These are phyloP conservation scores for Chydorus sphaericus DNA, from an alignment of 2,888 invertebrate species.

Conservation along the genomic window DNA sequence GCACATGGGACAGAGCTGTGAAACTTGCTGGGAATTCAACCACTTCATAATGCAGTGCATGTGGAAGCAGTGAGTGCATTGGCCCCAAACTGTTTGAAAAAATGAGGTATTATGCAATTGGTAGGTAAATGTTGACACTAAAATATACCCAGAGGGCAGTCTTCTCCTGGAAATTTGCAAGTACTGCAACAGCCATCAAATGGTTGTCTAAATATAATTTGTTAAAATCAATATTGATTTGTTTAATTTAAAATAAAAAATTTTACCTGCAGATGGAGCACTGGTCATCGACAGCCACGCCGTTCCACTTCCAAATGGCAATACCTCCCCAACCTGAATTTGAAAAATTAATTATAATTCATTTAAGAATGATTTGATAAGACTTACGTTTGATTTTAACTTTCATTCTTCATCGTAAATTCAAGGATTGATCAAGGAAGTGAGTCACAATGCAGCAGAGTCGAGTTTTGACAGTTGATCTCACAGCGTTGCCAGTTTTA, in stretches of 20 bases:
- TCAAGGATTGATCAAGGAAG: not conserved
- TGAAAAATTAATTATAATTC: too few relatives aligned
- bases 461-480: too few relatives aligned
- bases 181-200: conserved; percentile 98
- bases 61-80: conserved; percentile 98
- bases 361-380: conserved; percentile 21
- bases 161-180: conserved; percentile 93
- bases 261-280: conserved; percentile 97
- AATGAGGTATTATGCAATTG: conserved; percentile 7
- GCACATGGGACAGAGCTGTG: conserved; percentile 90
- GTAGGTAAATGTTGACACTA: not conserved
- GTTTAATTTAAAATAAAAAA: too few relatives aligned
- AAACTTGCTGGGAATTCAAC: conserved; percentile 81
- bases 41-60: conserved; percentile 99
- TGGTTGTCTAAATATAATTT: too few relatives aligned
- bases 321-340: conserved; percentile 79
- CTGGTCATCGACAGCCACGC: conserved; percentile 91
- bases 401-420: conserved; percentile 34
- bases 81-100: conserved; percentile 68
- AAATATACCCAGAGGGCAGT: conserved; percentile 65
- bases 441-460: too few relatives aligned
- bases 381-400: conserved; percentile 45
- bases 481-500: too few relatives aligned
- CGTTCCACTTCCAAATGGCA: conserved; percentile 88
- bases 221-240: too few relatives aligned